Evolutionary conservation across 2,797 vertebrate species (phyloP).

Genomic region (Chanos chanos): DNA sequence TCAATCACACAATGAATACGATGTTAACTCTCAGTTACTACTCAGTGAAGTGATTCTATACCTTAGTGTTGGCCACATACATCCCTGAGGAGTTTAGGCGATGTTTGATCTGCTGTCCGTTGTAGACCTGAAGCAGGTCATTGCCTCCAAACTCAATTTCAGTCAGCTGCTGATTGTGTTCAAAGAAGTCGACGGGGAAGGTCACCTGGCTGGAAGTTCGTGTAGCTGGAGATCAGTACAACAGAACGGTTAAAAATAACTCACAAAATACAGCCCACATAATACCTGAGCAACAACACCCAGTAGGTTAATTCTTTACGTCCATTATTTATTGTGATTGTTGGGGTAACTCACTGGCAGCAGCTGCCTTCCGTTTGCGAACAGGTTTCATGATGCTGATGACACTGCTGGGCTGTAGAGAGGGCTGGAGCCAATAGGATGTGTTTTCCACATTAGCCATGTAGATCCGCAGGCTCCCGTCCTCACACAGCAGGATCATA

Average conservation of each 20-base stretch:
- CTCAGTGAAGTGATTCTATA: slow-evolving; percentile 60
- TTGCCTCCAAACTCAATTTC: slow-evolving; percentile 98
- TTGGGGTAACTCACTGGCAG: slow-evolving; percentile 78
- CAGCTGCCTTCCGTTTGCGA: slow-evolving; percentile 90
- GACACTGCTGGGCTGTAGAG: slow-evolving; percentile 92
- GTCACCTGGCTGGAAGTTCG: slow-evolving; percentile 93
- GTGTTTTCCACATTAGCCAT: slow-evolving; percentile 98
- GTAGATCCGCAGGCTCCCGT: slow-evolving; percentile 96
- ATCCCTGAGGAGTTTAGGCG: slow-evolving; percentile 97
- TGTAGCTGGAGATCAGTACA: slow-evolving; percentile 71
- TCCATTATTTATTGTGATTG: neutral
- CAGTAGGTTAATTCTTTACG: neutral
- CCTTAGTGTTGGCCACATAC: slow-evolving; percentile 99
- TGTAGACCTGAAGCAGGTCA: slow-evolving; percentile 96
- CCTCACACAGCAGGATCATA: slow-evolving; percentile 97
- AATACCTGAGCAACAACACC: neutral
- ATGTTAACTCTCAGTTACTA: no score
- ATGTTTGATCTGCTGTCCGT: slow-evolving; percentile 98
- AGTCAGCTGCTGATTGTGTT: slow-evolving; percentile 97
- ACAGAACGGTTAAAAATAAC: neutral
- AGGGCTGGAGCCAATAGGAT: slow-evolving; percentile 95
- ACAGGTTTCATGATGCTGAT: slow-evolving; percentile 98
- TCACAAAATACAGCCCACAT: neutral
- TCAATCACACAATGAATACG: neutral
- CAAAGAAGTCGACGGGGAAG: slow-evolving; percentile 98